Base-by-base conservation (phyloP, 2,113 vertebrate genomes). In the Excalfactoria chinensis region DNA sequence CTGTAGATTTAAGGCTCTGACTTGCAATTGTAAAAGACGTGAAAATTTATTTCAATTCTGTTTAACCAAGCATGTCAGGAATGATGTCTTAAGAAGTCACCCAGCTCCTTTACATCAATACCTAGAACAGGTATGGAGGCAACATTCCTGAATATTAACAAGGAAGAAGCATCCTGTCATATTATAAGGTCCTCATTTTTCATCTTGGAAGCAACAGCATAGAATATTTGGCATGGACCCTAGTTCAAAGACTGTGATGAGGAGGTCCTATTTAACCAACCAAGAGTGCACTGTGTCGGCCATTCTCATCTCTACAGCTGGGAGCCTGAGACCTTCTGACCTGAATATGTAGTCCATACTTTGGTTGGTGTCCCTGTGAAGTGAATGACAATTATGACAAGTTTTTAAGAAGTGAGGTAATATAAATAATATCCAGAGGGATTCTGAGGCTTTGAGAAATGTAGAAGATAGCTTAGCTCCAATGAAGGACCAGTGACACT, bases 41-140 rank as follows among this genome's bases (percentile, higher is more conserved):
- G 72, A 79, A 51, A 83, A 72, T 85, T 94, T 41, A 51, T 26
- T 73, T n/a, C 46, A 59, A 4, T 83, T 80, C 49, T 74, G 32
- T 90, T 92, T 90, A 89, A 89, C 51, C 0, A 1, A 77, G 55
- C 48, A 63, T 25, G 56, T 75, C 76, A 71, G 7, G 8, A 17
- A 11, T 35, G 17, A 92, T 70, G 53, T 71, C 53, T 51, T 71
- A 71, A n/a, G 75, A 35, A 94, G 59, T 78, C 79, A 95, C 83
- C 79, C 95, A 93, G 51, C 18, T 90, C 49, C 72, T 90, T 88
- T 77, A 56, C 53, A 86, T 53, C 75, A 84, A 95, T 90, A 95
- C 83, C 90, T 95, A 88, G 90, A 93, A 53, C 30, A 96, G 79
- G 82, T 83, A 86, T 49, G 82, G 43, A 89, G 69, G 28, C 76